Base-by-base conservation (phyloP, 1,140 invertebrate species). In the Rhopalosiphum maidis region DNA sequence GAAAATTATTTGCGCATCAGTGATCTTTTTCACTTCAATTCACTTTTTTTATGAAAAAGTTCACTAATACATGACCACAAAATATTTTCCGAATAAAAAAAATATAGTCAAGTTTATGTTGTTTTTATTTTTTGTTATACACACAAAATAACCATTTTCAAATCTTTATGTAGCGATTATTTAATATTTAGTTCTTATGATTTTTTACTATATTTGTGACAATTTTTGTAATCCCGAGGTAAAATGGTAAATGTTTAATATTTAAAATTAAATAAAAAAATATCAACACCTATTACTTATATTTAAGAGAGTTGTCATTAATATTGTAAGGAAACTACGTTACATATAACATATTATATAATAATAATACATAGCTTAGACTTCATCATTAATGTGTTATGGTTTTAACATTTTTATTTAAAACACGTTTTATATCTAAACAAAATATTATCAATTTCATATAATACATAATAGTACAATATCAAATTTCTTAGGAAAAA, bases 11-110 rank as follows among this genome's bases (percentile, higher is more conserved):
- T 46, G 30, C 35, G 46, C 25, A 48, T 6, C 43, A 48, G 1
- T 87, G 30, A 48, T 87, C 11, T 87, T 87, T 87, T 87, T 48
- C 86, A 87, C 15, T 48, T 87, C 46, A 6, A 87, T 48, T 87
- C 86, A 21, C 46, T 46, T 87, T 48, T 48, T 51, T 87, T 48
- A 48, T 87, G 15, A 48, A 87, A 87, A 48, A 41, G 8, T n/a
- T 48, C 21, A 4, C 15, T 48, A 48, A 15, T 85, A 48, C 46
- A n/a, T 35, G 15, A 23, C 11, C 15, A 2, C 18, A 87, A 46
- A 87, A 48, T 48, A 15, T 48, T 60, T 41, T 6, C 9, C 25
- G 60, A 11, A 2, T 22, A 60, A 37, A 35, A 15, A 25, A 88
- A 48, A 35, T n/a, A 23, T 11, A 3, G 21, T 87, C n/a, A 23